Evolutionary conservation across 2,888 invertebrate genomes (phyloP), one percentile per base, ranked within the genome.

Genomic region (Mellilla xanthometata): DNA sequence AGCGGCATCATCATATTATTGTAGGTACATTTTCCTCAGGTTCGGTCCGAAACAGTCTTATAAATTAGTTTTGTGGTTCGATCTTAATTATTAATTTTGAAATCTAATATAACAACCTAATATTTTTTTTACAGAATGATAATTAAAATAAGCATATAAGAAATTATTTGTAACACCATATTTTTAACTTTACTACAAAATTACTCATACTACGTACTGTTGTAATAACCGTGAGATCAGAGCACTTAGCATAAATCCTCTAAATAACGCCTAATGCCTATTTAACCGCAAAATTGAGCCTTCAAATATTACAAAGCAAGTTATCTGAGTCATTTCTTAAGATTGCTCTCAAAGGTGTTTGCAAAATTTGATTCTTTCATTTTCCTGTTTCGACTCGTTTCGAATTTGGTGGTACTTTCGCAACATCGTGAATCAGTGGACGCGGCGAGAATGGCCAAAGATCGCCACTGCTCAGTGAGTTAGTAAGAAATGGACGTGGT

Each of bases 381-480:
- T 84, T 84, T 83, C 85, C 83, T 82, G 68, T 66, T 77, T 52
- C 56, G 58, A 58, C 53, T 34, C 27, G 42, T 9, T 29, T 26
- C 32, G 19, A 28, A 5, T 34, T 49, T 32, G 32, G 49, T 13
- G 22, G 22, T 35, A 66, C 72, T 84, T 83, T 85, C 81, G 83
- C 66, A 83, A 83, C 51, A 7, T 28, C 43, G 52, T 84, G 83
- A 84, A 50, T 84, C 82, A 83, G 49, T 45, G 36, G 39, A 39
- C 52, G 39, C 43, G 40, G 8, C 9, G 30, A 27, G 50, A 54
- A 49, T 56, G 48, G 27, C 28, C 33, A 50, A 41, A 46, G 34
- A 53, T 54, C 10, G 35, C 30, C 23, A 31, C 24, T n/a, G 32
- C 32, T 9, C 28, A 7, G 9, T 15, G 19, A 29, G 15, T 5